Conservation (phyloP, 2,797 vertebrate species). For the Acrossocheilus fasciatus region DNA sequence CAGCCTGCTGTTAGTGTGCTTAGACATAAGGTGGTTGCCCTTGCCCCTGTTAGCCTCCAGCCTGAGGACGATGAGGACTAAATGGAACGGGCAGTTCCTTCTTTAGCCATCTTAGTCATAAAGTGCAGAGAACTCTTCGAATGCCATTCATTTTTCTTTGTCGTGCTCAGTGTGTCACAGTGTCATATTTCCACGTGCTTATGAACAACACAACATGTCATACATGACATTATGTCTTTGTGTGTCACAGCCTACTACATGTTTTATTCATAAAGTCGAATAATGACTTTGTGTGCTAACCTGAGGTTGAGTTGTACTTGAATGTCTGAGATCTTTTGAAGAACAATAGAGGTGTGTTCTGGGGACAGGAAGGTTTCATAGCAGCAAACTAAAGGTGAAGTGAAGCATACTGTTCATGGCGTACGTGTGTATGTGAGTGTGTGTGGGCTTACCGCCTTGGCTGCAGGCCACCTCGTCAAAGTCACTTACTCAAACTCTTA, state of each 20-base stretch:
- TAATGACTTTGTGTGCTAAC: background rate
- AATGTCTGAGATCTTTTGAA: slow-evolving; percentile 18
- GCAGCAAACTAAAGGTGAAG: slow-evolving; percentile 56
- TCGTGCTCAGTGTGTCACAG: background rate
- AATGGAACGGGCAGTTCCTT: slow-evolving; percentile 5
- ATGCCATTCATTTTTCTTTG: slow-evolving; percentile 7
- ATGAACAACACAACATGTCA: slow-evolving; percentile 28
- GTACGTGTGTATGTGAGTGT: slow-evolving; percentile 42
- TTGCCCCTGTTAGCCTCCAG: slow-evolving; percentile 4
- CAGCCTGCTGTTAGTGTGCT: background rate
- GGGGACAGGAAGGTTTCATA: slow-evolving; percentile 30
- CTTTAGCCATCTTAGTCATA: slow-evolving; percentile 30
- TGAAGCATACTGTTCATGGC: slow-evolving; percentile 67
- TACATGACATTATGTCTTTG: slow-evolving; percentile 26
- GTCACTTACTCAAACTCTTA: slow-evolving; percentile 73
- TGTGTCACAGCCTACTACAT: slow-evolving; percentile 22
- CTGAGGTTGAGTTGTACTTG: background rate
- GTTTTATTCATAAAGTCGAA: slow-evolving; percentile 32
- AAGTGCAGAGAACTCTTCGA: slow-evolving; percentile 7
- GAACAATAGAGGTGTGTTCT: slow-evolving; percentile 38
- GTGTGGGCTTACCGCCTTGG: slow-evolving; percentile 65
- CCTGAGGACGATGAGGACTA: background rate
- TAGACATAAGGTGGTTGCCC: slow-evolving; percentile 14
- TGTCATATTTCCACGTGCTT: background rate
- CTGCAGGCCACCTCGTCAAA: slow-evolving; percentile 75